Evolutionary conservation across 2,797 vertebrate species (phyloP).

Genomic region (Xiphorhynchus erythropygius): DNA sequence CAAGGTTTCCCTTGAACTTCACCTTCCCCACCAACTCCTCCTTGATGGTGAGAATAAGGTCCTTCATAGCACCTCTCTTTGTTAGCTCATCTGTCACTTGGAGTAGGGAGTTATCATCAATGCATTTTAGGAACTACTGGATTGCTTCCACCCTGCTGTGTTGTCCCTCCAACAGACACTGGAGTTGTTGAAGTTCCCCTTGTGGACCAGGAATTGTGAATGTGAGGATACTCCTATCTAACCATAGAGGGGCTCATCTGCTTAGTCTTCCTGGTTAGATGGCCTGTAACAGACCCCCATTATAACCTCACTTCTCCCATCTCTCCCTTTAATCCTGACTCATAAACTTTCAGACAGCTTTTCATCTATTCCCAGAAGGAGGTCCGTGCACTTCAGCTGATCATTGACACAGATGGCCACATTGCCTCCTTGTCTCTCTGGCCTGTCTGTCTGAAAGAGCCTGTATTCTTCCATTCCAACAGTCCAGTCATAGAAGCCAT

Average conservation of each 20-base stretch:
- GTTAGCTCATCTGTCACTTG: not conserved
- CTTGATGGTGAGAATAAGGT: not conserved
- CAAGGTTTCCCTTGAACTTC: not conserved
- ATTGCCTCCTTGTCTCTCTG: not conserved
- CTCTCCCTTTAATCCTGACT: not conserved
- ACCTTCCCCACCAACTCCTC: not conserved
- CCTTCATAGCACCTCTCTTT: not conserved
- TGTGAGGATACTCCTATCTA: fast-evolving
- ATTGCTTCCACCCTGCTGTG: not conserved
- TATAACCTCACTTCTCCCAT: not conserved
- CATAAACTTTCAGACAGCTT: not conserved
- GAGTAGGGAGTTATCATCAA: not conserved
- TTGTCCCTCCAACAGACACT: not conserved
- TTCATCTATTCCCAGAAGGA: not conserved
- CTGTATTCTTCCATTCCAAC: not conserved
- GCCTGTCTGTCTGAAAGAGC: not conserved
- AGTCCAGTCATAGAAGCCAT: not conserved
- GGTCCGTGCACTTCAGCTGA: not conserved
- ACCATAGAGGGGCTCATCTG: not conserved
- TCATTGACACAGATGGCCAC: not conserved
- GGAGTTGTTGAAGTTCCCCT: not conserved
- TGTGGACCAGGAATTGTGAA: not conserved
- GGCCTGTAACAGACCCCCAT: not conserved
- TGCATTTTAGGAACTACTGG: not conserved
- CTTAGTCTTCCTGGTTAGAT: not conserved